These are phyloP conservation scores for Aix galericulata DNA, from an alignment of 2,113 vertebrate species.

Conservation along the genomic window DNA sequence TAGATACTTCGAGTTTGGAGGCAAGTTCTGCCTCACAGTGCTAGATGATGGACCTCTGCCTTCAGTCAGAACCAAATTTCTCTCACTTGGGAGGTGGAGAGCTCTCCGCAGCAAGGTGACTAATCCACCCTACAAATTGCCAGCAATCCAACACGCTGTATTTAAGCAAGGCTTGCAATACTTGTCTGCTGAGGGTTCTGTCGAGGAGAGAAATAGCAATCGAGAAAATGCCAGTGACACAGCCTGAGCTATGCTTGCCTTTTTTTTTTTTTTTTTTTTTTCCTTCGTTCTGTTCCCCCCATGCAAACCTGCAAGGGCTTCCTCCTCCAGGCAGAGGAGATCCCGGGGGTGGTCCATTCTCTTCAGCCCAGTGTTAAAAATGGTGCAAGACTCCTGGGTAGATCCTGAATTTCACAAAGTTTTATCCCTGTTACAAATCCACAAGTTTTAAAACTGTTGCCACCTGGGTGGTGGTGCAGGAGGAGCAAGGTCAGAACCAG, in stretches of 20 bases:
- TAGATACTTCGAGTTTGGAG: not conserved
- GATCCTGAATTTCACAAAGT: not conserved
- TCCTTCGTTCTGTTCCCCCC: not conserved
- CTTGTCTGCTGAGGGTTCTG: not conserved
- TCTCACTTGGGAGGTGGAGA: not conserved
- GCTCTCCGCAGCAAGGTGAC: not conserved
- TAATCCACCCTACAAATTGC: not conserved
- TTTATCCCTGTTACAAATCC: not conserved
- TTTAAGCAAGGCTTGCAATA: not conserved
- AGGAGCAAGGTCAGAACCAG: not conserved
- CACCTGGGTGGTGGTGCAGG: not conserved
- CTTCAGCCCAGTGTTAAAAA: not conserved
- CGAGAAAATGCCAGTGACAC: not conserved
- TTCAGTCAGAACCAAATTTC: not conserved
- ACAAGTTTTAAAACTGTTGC: not conserved
- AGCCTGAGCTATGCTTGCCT: not conserved
- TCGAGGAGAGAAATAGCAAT: not conserved
- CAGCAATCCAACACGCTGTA: not conserved
- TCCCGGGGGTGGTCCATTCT: not conserved
- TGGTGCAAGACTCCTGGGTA: not conserved
- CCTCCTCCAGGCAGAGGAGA: not conserved
- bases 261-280: not conserved
- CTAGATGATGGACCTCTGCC: not conserved
- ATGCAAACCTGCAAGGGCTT: not conserved
- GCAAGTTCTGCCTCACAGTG: not conserved